phyloP scores from a whole-genome alignment of 2,888 invertebrate genomes.

The Rosalia funebris region DNA sequence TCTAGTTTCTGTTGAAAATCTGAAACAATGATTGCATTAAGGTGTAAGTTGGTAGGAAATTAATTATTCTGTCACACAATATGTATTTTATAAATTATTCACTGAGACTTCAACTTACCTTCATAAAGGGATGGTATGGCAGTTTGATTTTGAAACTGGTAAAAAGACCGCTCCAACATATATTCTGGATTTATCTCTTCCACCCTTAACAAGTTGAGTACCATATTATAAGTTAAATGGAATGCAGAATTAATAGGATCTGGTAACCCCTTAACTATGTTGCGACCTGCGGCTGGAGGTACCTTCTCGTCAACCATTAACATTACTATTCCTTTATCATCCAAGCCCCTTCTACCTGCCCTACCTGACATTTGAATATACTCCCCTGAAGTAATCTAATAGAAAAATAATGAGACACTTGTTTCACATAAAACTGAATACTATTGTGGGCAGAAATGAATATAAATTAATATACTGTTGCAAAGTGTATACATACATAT shows the following conservation, averaged over 20 bases:
- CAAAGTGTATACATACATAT: too few species aligned
- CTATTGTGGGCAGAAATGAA: too few species aligned
- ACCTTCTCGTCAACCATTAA: constrained; percentile 99
- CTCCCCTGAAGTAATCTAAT: constrained; percentile 90
- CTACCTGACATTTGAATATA: constrained; percentile 99
- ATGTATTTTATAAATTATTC: too few species aligned
- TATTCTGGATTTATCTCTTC: constrained; percentile 99
- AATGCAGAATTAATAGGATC: constrained; percentile 99
- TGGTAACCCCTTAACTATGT: constrained; percentile 84
- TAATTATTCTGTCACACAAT: too few species aligned
- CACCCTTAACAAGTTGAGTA: constrained; percentile 92
- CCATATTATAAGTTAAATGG: constrained; percentile 99
- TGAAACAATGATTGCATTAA: constrained; percentile 60
- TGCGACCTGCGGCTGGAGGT: constrained; percentile 78
- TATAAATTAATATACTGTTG: too few species aligned
- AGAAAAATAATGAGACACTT: too few species aligned
- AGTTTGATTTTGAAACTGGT: constrained; percentile 98
- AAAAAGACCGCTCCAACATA: constrained; percentile 98
- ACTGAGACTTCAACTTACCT: constrained; percentile 73
- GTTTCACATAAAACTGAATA: too few species aligned
- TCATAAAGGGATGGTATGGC: constrained; percentile 90
- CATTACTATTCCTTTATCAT: constrained; percentile 94
- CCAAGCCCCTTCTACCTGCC: constrained; percentile 95
- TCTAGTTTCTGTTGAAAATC: constrained; percentile 75
- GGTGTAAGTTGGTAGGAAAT: too few species aligned